Base-by-base conservation (phyloP, 2,113 vertebrate species). In the Oncorhynchus keta region DNA sequence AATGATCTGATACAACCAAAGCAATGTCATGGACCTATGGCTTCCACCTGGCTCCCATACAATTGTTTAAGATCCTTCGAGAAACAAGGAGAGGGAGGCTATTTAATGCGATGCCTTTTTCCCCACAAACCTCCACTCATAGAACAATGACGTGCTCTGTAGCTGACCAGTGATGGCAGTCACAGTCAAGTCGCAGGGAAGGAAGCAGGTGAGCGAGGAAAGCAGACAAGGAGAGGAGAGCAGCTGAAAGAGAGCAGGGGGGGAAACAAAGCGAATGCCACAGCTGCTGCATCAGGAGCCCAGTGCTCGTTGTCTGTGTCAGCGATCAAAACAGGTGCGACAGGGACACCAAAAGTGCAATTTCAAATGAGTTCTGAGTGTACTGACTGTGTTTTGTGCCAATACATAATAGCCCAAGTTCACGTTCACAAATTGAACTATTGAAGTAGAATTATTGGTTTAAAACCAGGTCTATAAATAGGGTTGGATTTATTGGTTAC, bases 121-220 rank as follows among this genome's bases (percentile, higher is more conserved):
- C 51, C 51, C 51, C 59, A 62, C 59, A 62, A 22, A 62, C n/a
- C 20, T 22, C 59, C 55, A 18, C 5, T 62, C n/a, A 62, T 2
- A 9, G n/a, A 7, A 62, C 20, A 22, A n/a, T 62, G 59, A 62
- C 18, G n/a, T n/a, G 59, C n/a, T 8, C 59, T 62, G 59, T 24
- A 62, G 59, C 95, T 95, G 66, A 68, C 2, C 26, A 32, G 65
- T 30, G 11, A 28, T 16, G 28, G 14, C 30, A 28, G 22, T n/a
- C 30, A 68, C 28, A 68, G 66, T 32, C 18, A 24, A 68, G 5
- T 32, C 30, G 39, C 20, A 65, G 48, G 7, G 55, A 65, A 39
- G 32, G 57, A 72, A 73, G 51, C 9, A 61, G 55, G 35, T 57
- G 13, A 57, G 13, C 4, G 6, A 61, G 28, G 6, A n/a, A 30